A percentile compares a stretch with the other conserved stretches of the same genome.
These are phyloP conservation scores for Aethes cnicana DNA, from an alignment of 2,888 invertebrate species.

Conservation along the genomic window DNA sequence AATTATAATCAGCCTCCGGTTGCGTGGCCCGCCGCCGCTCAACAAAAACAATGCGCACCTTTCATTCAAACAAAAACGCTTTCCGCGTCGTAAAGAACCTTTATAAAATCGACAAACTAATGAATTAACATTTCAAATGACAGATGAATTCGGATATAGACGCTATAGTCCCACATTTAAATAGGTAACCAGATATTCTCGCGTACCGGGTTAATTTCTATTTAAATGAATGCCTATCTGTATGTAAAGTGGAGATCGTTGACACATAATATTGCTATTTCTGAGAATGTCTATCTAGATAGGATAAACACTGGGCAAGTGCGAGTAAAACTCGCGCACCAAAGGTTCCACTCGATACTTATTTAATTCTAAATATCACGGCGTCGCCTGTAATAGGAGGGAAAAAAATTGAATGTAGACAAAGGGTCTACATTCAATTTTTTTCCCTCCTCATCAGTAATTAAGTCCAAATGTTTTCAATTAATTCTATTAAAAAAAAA, in stretches of 20 bases:
- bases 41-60: constrained; percentile 31
- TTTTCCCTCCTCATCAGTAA: no score
- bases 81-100: constrained; percentile 27
- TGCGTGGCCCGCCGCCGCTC: constrained; percentile 9
- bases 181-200: constrained; percentile 19
- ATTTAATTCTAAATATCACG: no score
- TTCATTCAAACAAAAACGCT: constrained; percentile 27
- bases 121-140: constrained; percentile 27
- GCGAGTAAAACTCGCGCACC: no score
- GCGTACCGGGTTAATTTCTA: constrained; percentile 19
- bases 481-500: no score
- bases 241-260: constrained; percentile 6
- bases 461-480: no score
- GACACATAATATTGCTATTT: background rate
- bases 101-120: constrained; percentile 15
- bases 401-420: no score
- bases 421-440: no score
- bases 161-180: no score
- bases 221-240: constrained; percentile 18
- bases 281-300: constrained; percentile 4
- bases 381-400: no score
- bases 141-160: constrained; percentile 19
- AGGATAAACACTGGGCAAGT: no score
- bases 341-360: no score
- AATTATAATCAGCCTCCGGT: background rate